phyloP scores from a whole-genome alignment of 2,113 vertebrate species.

The Microcebus ravelobensis region DNA sequence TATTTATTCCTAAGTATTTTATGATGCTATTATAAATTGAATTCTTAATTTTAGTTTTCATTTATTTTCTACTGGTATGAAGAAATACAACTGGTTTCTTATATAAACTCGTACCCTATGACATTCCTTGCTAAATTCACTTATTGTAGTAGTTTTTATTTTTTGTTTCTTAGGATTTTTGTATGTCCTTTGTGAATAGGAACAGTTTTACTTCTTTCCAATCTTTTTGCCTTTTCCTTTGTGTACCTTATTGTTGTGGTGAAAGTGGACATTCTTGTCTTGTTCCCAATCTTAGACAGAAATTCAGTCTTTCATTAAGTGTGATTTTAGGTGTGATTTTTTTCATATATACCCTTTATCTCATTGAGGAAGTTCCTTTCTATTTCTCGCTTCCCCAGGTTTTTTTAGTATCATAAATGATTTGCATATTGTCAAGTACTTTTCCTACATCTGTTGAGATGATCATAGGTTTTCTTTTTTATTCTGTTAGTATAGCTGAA shows the following conservation, averaged over 20 bases:
- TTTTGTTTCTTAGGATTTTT: conserved; percentile 4
- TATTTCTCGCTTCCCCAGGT: background rate
- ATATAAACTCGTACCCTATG: background rate
- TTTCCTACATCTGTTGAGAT: background rate
- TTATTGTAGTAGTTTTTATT: background rate
- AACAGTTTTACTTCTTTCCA: background rate
- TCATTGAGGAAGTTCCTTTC: background rate
- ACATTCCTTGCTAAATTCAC: background rate
- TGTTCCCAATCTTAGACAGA: background rate
- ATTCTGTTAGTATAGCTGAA: background rate
- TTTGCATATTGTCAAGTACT: background rate
- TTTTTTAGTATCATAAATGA: background rate
- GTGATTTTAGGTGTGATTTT: background rate
- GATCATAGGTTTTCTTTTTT: background rate
- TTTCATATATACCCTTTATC: background rate
- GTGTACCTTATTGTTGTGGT: background rate
- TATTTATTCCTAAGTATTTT: conserved; percentile 4
- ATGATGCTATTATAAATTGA: background rate
- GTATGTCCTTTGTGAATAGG: background rate
- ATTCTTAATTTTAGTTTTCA: background rate
- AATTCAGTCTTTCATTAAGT: background rate
- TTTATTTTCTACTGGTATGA: background rate
- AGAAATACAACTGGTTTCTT: background rate
- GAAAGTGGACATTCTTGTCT: background rate
- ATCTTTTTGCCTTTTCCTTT: background rate